phyloP scores from a whole-genome alignment of 2,888 invertebrate species.

The Ypsolopha scabrella region DNA sequence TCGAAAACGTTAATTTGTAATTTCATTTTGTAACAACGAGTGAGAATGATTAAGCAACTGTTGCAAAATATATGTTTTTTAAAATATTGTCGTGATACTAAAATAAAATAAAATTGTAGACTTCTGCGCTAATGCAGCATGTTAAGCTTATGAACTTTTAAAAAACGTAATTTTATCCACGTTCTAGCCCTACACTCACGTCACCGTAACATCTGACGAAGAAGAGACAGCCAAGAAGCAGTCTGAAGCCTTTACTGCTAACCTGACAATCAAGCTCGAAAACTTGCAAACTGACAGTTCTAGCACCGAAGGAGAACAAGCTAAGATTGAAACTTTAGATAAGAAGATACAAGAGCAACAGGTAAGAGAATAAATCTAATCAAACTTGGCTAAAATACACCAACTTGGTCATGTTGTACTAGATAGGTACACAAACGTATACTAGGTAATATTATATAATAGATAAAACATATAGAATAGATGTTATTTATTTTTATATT shows the following conservation, averaged over 20 bases:
- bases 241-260: slow-evolving; percentile 51
- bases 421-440: too few relatives aligned
- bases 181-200: slow-evolving; percentile 76
- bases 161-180: not conserved
- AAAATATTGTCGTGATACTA: too few relatives aligned
- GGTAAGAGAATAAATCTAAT: slow-evolving; percentile 34
- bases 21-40: too few relatives aligned
- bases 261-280: slow-evolving; percentile 67
- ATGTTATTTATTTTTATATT: too few relatives aligned
- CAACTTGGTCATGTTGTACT: too few relatives aligned
- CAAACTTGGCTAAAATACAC: too few relatives aligned
- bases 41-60: too few relatives aligned
- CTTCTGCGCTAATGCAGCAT: not conserved
- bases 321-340: slow-evolving; percentile 72
- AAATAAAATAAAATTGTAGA: not conserved
- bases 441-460: too few relatives aligned
- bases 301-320: slow-evolving; percentile 38
- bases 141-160: too few relatives aligned
- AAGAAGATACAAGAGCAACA: slow-evolving; percentile 76
- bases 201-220: slow-evolving; percentile 82
- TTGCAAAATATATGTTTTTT: too few relatives aligned
- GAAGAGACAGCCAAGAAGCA: slow-evolving; percentile 77
- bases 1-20: too few relatives aligned
- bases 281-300: slow-evolving; percentile 33
- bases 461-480: too few relatives aligned